Percentiles rank a stretch among this genome's conserved stretches.
phyloP scores from a whole-genome alignment of 2,113 vertebrate species.

The rabbit (Oryctolagus cuniculus) region DNA sequence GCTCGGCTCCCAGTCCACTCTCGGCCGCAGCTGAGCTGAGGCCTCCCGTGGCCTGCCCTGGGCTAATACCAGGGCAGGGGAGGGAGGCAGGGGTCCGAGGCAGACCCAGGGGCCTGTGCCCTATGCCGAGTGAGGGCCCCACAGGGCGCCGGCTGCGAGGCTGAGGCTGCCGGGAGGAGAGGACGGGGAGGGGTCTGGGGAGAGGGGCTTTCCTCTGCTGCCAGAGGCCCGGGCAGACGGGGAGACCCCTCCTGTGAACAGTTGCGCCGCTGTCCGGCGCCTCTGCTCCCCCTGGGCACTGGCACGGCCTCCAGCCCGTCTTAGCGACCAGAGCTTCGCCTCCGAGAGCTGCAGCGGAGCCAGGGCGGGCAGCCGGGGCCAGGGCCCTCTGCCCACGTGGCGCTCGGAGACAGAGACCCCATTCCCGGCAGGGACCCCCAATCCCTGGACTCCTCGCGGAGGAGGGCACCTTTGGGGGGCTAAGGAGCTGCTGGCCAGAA shows the following conservation, averaged over 20 bases:
- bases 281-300: no score
- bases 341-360: not conserved
- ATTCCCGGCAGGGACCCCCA: not conserved
- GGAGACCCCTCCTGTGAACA: no score
- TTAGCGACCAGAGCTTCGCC: not conserved
- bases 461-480: not conserved
- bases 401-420: not conserved
- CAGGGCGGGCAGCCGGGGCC: not conserved
- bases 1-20: fast-evolving
- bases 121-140: not conserved
- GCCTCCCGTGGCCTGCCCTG: not conserved
- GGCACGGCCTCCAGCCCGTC: not conserved
- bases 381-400: not conserved
- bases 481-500: not conserved
- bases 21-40: no score
- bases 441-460: not conserved
- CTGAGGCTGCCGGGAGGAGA: not conserved
- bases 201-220: no score
- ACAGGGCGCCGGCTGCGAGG: fast-evolving
- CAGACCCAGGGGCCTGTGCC: not conserved
- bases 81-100: fast-evolving
- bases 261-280: not conserved
- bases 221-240: no score
- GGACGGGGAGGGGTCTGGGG: not conserved
- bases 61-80: not conserved